Conservation (phyloP, 2,797 vertebrate genomes). For the Aratinga solstitialis region DNA sequence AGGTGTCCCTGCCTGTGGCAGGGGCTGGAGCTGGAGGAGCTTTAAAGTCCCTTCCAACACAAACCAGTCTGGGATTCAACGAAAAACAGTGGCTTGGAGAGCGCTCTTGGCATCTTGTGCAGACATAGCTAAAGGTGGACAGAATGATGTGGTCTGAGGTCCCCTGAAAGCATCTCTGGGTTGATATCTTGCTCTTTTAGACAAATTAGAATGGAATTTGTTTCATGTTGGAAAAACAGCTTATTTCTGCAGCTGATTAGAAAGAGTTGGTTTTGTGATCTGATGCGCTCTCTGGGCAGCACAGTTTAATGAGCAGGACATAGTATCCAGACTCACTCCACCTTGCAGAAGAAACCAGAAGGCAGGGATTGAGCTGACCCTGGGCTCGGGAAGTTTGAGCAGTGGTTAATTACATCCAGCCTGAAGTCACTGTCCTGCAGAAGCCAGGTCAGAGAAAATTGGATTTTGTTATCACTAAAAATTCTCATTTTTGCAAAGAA, state of each 20-base stretch:
- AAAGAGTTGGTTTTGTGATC: rapidly evolving
- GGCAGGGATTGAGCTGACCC: background rate
- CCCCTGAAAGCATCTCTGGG: rapidly evolving
- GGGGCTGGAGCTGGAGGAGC: background rate
- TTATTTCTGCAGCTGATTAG: background rate
- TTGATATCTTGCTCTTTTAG: background rate
- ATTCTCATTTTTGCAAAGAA: background rate
- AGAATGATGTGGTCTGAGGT: background rate
- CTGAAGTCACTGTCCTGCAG: background rate
- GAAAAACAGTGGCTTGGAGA: rapidly evolving
- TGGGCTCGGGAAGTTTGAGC: background rate
- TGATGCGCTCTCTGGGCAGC: rapidly evolving
- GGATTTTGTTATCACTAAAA: background rate
- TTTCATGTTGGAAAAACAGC: background rate
- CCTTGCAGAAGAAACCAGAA: background rate
- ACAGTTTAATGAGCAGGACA: rapidly evolving
- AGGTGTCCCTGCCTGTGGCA: rapidly evolving
- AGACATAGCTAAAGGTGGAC: rapidly evolving
- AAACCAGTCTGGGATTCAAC: background rate
- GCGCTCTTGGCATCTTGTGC: background rate
- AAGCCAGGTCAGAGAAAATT: conserved; percentile 5
- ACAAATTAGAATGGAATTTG: background rate
- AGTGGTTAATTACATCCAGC: background rate
- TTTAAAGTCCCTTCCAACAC: background rate
- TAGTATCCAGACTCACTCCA: rapidly evolving